Evolutionary conservation across 2,113 vertebrate genomes (phyloP), one percentile per base, ranked within the genome.

Genomic region (Lepus timidus): DNA sequence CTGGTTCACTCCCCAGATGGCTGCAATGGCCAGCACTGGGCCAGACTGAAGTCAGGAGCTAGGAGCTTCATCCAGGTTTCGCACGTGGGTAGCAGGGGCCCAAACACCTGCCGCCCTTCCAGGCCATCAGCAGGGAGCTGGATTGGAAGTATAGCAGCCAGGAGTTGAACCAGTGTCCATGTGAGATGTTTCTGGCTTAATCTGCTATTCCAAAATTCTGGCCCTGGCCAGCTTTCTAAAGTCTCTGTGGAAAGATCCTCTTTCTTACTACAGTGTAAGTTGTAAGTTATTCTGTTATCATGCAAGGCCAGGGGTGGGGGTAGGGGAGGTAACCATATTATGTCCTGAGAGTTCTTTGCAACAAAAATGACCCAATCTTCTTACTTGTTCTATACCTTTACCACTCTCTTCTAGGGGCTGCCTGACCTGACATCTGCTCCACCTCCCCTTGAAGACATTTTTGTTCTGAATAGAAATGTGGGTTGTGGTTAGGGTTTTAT

Each of bases 401-500:
- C 17, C 49, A 55, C 33, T 84, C 58, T 51, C 22, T 64, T 85
- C 64, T 22, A 10, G 31, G 23, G 52, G 29, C 52, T 55, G 33
- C 23, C 55, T 58, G 39, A 78, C 33, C 29, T 25, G 84, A 20
- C 14, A 31, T 81, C 80, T 83, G 10, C 2, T 23, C 29, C 49
- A n/a, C 11, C 68, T 95, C 29, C 44, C 33, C 29, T 49, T 65
- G 3, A 67, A 88, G 11, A 65, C 49, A 81, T 49, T 92, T 93
- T 91, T 67, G 91, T 92, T 90, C 75, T 65, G 39, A 61, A 90
- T 68, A 71, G 55, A 95, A 88, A 96, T 68, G 17, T 88, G 49
- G 31, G 6, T 61, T 85, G 10, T 88, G 75, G 25, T n/a, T 17
- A 90, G 36, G 33, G 13, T 79, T 90, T 93, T 92, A 58, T 58